Conservation (phyloP, 2,797 vertebrate genomes). For the Anguilla pacifica region DNA sequence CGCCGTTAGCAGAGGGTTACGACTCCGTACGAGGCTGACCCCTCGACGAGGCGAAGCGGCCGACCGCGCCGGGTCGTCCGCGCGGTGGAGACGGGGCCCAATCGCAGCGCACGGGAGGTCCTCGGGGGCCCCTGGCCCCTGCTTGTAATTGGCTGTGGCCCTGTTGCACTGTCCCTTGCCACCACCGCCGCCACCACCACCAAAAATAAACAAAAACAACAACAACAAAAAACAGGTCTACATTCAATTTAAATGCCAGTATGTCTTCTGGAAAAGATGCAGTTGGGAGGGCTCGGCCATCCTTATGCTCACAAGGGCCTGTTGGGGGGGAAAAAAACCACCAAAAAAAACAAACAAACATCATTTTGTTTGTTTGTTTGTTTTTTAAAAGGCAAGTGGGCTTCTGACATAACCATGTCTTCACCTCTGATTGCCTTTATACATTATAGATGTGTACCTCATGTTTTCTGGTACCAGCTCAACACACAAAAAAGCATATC, state of each 20-base stretch:
- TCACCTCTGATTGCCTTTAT: neutral
- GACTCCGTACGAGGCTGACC: constrained; percentile 37
- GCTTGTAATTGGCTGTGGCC: constrained; percentile 32
- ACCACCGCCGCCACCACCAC: neutral
- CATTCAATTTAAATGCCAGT: neutral
- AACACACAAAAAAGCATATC: neutral
- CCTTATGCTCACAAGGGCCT: neutral
- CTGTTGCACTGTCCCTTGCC: constrained; percentile 18
- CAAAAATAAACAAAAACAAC: neutral
- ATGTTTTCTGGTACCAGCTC: neutral
- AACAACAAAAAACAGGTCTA: neutral
- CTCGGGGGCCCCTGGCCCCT: neutral
- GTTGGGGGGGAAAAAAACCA: neutral
- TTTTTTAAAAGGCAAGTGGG: neutral
- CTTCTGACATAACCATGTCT: neutral
- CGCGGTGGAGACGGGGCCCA: constrained; percentile 8
- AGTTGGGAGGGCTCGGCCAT: neutral
- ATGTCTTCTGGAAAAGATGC: neutral
- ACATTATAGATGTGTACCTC: neutral
- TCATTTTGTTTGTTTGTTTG: no score
- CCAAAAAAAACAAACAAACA: neutral
- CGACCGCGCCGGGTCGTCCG: constrained; percentile 25
- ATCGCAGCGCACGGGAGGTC: constrained; percentile 35
- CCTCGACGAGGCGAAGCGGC: constrained; percentile 24
- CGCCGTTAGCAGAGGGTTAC: constrained; percentile 31